Conservation (phyloP, 1,140 invertebrate genomes). For the Phymastichus coffea region DNA sequence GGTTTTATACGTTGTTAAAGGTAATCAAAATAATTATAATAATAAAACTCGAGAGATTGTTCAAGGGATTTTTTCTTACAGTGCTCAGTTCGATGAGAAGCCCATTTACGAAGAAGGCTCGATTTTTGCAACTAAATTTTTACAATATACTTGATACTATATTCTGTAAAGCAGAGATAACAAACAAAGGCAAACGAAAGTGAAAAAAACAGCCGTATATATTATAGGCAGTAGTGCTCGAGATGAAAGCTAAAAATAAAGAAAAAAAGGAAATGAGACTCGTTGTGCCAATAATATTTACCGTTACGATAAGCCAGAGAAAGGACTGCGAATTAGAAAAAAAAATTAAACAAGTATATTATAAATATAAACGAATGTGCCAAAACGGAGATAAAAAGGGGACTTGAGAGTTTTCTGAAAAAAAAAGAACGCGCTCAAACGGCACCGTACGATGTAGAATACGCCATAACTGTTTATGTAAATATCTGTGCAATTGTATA, state of each 20-base stretch:
- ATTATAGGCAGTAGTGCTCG: constrained; percentile 2
- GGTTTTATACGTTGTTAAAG: constrained; percentile 18
- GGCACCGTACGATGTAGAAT: constrained; percentile 45
- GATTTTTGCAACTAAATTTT: constrained; percentile 28
- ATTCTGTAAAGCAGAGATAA: constrained; percentile 2
- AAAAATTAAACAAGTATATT: not conserved
- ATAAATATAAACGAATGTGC: constrained; percentile 33
- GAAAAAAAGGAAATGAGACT: constrained; percentile 8
- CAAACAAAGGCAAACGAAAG: not conserved
- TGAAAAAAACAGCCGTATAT: not conserved
- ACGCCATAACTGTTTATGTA: constrained; percentile 53
- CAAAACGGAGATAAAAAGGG: constrained; percentile 31
- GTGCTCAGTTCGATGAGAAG: constrained; percentile 10
- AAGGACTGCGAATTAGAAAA: constrained; percentile 21
- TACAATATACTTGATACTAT: constrained; percentile 24
- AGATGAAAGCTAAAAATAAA: not conserved
- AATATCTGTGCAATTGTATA: constrained; percentile 58
- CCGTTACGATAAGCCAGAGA: constrained; percentile 17
- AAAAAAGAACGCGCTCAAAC: constrained; percentile 43
- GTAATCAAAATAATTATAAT: not conserved
- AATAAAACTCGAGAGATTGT: not conserved
- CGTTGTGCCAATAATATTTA: constrained; percentile 29
- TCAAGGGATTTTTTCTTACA: constrained; percentile 2
- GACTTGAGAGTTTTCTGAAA: constrained; percentile 36
- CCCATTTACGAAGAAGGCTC: constrained; percentile 3